Percentiles rank a stretch among this genome's conserved stretches.
Evolutionary conservation across 2,113 vertebrate genomes (phyloP).

Genomic region (Sceloporus tristichus): DNA sequence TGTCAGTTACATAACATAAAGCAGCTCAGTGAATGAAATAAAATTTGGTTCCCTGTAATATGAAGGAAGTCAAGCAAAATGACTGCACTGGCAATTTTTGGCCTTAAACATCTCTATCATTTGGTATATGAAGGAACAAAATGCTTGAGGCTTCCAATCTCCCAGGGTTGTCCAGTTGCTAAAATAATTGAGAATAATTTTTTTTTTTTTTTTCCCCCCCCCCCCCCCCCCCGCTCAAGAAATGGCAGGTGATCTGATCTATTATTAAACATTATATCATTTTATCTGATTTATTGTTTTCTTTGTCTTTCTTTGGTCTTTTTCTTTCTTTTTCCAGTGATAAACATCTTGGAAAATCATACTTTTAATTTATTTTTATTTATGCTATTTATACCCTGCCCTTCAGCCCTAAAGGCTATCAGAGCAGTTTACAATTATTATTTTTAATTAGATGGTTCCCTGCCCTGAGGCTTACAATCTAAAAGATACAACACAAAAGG

Average conservation of each 20-base stretch:
- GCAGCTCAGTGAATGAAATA: not conserved
- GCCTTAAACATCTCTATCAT: slow-evolving; percentile 26
- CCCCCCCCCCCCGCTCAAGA: not conserved
- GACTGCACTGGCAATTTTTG: not conserved
- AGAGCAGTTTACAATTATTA: too few relatives aligned
- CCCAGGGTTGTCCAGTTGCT: not conserved
- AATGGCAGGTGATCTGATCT: not conserved
- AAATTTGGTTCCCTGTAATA: not conserved
- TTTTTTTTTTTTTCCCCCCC: too few relatives aligned
- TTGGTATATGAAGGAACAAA: not conserved
- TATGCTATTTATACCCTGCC: too few relatives aligned
- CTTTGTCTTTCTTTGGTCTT: too few relatives aligned
- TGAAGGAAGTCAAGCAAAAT: not conserved
- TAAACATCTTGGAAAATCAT: too few relatives aligned
- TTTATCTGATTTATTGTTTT: too few relatives aligned
- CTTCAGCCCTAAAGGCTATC: too few relatives aligned
- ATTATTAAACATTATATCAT: not conserved
- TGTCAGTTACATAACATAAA: not conserved
- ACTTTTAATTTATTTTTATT: too few relatives aligned
- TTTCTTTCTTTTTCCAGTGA: too few relatives aligned
- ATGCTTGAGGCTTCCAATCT: not conserved
- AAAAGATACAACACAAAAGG: too few relatives aligned
- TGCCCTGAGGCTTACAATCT: too few relatives aligned
- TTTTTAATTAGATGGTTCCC: too few relatives aligned
- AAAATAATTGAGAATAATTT: not conserved